Evolutionary conservation across 92 coral and sea anemone genomes (phyloP), one percentile per base, ranked within the genome.

Genomic region (Epizoanthus illoricatus): DNA sequence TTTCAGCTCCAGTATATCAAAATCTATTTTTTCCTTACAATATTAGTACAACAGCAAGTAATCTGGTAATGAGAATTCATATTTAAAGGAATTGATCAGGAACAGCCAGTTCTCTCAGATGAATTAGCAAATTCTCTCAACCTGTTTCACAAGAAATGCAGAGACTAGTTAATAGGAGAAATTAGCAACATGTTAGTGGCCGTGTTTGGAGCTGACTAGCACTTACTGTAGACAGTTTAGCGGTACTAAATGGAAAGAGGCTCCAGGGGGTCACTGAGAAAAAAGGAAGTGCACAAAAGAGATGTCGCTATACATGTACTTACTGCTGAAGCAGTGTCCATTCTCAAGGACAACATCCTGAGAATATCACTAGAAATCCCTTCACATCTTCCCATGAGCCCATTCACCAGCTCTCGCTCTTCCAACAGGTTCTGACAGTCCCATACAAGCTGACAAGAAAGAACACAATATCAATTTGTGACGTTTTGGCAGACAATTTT

Each of bases 301-400:
- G 28, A 5, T 1, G 6, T 20, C 33, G 2, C 19, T 65, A 23
- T 45, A 71, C 66, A n/a, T n/a, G n/a, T n/a, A n/a, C n/a, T 64
- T 65, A 86, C 89, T 40, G 36, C 49, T 36, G 71, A 71, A 24
- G 78, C 65, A 59, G 76, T 56, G 43, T 79, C 80, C 59, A 83
- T 49, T 71, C 91, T 90, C 47, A 61, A 84, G 17, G 83, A 78
- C 75, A 90, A 82, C 71, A 89, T 85, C 62, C 85, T 81, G 74
- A 86, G 87, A 52, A 88, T 87, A n/a, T 78, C 88, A 39, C 47
- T 88, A 10, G 97, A 81, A 41, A 96, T 96, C 42, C 57, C 74
- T 74, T 96, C 97, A 70, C 99, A 96, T 56, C 86, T 69, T 61
- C 89, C 76, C 99, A 96, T 91, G 79, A 96, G 80, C 18, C 86